These are phyloP conservation scores for Pluvialis apricaria DNA, from an alignment of 2,113 vertebrate genomes.

Conservation along the genomic window DNA sequence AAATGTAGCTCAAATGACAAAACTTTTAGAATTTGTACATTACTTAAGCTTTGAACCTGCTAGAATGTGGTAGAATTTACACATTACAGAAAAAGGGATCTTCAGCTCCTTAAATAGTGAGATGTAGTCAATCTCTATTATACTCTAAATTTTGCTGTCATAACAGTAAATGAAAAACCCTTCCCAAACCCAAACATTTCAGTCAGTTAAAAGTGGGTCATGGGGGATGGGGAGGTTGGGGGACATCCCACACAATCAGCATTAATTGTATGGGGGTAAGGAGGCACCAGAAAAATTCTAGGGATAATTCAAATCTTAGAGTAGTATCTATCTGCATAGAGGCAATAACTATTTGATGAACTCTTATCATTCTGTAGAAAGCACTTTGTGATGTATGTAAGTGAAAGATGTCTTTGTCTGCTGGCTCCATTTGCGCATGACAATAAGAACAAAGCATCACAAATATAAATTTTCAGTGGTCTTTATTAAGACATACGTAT, in stretches of 20 bases:
- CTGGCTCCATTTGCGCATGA: neutral
- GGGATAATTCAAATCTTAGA: neutral
- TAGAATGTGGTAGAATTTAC: neutral
- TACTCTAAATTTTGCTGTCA: neutral
- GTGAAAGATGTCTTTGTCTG: neutral
- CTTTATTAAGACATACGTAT: neutral
- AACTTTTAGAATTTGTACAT: neutral
- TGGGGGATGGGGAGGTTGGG: neutral
- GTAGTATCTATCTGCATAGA: neutral
- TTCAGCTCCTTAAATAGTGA: neutral
- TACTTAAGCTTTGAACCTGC: neutral
- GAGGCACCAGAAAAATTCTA: neutral
- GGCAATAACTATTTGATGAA: neutral
- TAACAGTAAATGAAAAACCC: neutral
- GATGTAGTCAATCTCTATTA: neutral
- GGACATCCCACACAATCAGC: neutral
- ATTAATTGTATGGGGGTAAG: neutral
- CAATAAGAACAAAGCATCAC: neutral
- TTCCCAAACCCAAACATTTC: neutral
- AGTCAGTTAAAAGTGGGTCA: neutral
- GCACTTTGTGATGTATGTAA: rapidly evolving
- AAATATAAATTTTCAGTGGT: neutral
- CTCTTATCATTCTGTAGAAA: neutral
- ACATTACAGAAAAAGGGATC: neutral
- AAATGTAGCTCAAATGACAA: neutral